Conservation (phyloP, 2,888 invertebrate species). For the Tholera decimalis region DNA sequence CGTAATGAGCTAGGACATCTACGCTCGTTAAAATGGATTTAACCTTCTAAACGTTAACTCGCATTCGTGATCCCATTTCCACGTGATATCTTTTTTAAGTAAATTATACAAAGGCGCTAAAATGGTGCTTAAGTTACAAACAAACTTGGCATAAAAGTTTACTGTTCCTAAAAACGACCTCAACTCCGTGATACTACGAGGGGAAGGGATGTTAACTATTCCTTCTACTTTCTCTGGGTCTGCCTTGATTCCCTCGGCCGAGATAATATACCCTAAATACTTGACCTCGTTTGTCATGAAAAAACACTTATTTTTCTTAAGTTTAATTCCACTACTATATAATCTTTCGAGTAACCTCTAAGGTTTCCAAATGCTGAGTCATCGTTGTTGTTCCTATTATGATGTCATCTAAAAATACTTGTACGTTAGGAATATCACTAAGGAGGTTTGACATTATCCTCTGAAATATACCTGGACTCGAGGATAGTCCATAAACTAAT, state of each 20-base stretch:
- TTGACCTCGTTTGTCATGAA: neutral
- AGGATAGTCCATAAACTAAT: no score
- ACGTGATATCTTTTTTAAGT: neutral
- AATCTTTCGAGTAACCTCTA: neutral
- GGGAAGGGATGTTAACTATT: conserved; percentile 1
- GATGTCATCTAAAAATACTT: neutral
- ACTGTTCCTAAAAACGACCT: conserved; percentile 2
- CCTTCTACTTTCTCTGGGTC: neutral
- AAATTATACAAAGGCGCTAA: neutral
- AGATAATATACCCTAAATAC: neutral
- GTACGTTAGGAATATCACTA: no score
- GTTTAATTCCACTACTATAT: neutral
- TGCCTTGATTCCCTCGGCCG: neutral
- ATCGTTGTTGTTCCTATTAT: neutral
- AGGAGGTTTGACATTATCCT: no score
- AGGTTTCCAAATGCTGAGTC: neutral
- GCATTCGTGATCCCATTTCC: conserved; percentile 2
- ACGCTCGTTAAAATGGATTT: conserved; percentile 5
- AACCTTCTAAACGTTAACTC: neutral
- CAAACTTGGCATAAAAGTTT: neutral
- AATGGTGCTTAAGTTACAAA: neutral
- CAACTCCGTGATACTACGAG: neutral
- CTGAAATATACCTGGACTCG: no score
- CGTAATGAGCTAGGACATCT: neutral
- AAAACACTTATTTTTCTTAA: neutral